These are phyloP conservation scores for Orbicella faveolata DNA, from an alignment of 64 coral and sea anemone species.

Conservation along the genomic window DNA sequence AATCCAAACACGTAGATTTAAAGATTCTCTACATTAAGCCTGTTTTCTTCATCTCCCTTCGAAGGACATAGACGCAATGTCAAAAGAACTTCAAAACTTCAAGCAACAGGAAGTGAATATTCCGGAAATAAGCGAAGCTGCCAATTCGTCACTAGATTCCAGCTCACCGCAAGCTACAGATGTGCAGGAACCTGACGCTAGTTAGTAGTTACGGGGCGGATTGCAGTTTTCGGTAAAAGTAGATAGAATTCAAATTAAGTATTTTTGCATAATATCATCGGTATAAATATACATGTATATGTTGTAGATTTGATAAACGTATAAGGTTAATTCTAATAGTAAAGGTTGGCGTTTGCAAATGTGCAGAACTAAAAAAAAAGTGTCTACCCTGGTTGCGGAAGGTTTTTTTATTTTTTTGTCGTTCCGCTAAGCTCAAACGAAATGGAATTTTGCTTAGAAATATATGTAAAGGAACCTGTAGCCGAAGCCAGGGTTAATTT, in stretches of 20 bases:
- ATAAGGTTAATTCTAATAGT: no score
- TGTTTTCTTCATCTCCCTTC: not conserved
- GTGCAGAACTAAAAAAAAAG: no score
- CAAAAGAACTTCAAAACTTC: slow-evolving; percentile 30
- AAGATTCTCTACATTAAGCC: not conserved
- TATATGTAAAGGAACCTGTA: no score
- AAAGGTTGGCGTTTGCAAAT: no score
- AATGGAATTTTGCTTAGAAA: no score
- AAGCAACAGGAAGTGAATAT: slow-evolving; percentile 10
- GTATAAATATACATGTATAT: no score
- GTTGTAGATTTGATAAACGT: no score
- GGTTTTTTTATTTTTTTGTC: no score
- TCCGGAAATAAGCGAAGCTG: not conserved
- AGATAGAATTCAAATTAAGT: not conserved
- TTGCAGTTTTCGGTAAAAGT: not conserved
- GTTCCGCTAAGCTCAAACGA: no score
- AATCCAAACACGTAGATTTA: not conserved
- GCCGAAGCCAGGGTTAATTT: no score
- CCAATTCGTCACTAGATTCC: not conserved
- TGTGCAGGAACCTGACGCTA: not conserved
- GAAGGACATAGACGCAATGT: slow-evolving; percentile 34
- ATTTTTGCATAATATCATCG: not conserved
- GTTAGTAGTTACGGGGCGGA: not conserved
- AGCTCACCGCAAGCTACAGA: not conserved
- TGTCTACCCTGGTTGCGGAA: no score